Evolutionary conservation across 2,113 vertebrate species (phyloP).

Genomic region (Vombatus ursinus): DNA sequence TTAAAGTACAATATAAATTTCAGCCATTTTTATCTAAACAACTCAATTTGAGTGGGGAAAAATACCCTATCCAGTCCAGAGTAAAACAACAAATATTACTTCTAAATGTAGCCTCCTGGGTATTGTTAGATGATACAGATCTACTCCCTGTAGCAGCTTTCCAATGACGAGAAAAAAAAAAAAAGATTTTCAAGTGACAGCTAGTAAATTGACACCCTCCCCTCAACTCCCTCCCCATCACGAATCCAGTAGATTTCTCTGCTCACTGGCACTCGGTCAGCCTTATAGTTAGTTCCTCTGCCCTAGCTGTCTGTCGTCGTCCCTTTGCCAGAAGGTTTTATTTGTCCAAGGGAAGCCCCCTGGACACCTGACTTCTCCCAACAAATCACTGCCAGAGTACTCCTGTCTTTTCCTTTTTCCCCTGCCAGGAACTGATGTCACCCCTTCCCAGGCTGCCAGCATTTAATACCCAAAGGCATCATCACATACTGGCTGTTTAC

Average conservation of each 20-base stretch:
- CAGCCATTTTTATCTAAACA: not conserved
- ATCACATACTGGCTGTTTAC: not conserved
- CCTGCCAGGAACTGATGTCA: constrained; percentile 2
- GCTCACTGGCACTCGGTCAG: not conserved
- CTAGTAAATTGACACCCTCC: not conserved
- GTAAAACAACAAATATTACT: not conserved
- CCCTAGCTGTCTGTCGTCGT: not conserved
- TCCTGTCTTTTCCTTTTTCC: not conserved
- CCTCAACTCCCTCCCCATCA: not conserved
- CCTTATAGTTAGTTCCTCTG: rapidly evolving
- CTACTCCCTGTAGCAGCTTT: not conserved
- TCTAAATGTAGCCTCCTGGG: not conserved
- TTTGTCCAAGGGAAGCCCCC: not conserved
- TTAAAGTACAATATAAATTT: not conserved
- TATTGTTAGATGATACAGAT: not conserved
- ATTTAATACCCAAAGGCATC: constrained; percentile 10
- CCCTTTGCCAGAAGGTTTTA: not conserved
- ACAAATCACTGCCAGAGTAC: not conserved
- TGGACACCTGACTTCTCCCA: not conserved
- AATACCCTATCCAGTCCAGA: not conserved
- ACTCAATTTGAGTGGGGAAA: not conserved
- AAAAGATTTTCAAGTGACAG: not conserved
- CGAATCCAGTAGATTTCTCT: not conserved
- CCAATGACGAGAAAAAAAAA: not conserved
- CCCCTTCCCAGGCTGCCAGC: not conserved